Conservation (phyloP, 2,797 vertebrate genomes). For the Gobionotothen gibberifrons region DNA sequence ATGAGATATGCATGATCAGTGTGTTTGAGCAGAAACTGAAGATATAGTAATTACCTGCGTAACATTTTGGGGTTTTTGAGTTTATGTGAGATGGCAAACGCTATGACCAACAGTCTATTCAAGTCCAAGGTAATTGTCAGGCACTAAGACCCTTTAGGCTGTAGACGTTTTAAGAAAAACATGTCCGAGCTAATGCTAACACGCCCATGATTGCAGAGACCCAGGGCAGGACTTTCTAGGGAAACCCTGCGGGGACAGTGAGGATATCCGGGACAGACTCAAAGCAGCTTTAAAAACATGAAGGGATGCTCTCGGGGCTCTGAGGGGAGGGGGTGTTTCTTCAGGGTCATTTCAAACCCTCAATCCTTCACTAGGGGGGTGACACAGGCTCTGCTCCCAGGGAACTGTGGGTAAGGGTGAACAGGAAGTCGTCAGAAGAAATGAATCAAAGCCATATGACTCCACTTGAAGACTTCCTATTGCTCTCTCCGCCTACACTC, state of each 20-base stretch:
- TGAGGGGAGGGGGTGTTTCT: conserved; percentile 56
- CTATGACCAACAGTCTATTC: conserved; percentile 30
- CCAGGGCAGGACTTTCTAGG: conserved; percentile 55
- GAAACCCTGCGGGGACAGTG: conserved; percentile 66
- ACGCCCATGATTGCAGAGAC: conserved; percentile 57
- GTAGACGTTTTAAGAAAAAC: conserved; percentile 62
- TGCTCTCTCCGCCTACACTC: conserved; percentile 35
- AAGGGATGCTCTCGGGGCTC: conserved; percentile 57
- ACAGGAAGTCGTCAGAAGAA: conserved; percentile 76
- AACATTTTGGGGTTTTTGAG: conserved; percentile 37
- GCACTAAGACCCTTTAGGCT: conserved; percentile 67
- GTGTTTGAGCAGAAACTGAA: conserved; percentile 38
- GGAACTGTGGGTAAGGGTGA: conserved; percentile 66
- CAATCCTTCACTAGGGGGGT: conserved; percentile 54
- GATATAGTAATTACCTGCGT: conserved; percentile 39
- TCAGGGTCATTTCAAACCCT: conserved; percentile 65
- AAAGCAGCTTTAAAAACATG: conserved; percentile 82
- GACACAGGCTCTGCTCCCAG: conserved; percentile 61
- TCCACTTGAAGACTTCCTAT: conserved; percentile 64
- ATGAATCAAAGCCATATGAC: conserved; percentile 77
- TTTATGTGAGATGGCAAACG: conserved; percentile 14
- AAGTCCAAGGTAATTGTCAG: conserved; percentile 57
- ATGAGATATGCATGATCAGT: conserved; percentile 37
- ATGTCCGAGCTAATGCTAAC: conserved; percentile 61
- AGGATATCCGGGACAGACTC: conserved; percentile 78